Evolutionary conservation across 1,140 invertebrate genomes (phyloP).

Genomic region (Eriocheir sinensis): DNA sequence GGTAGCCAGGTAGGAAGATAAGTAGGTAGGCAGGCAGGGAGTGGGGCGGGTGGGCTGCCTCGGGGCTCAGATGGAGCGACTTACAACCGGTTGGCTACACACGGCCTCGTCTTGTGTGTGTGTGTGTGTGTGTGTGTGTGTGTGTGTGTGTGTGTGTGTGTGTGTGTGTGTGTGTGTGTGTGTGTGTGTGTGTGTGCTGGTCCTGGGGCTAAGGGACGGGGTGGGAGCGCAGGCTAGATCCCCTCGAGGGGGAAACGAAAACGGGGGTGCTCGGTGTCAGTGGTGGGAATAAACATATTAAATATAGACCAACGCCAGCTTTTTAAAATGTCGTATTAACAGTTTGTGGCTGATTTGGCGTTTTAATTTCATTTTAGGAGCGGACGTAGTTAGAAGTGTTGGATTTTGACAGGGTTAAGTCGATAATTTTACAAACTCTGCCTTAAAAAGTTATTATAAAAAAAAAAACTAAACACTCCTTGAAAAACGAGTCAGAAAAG

Average conservation of each 20-base stretch:
- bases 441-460: no score
- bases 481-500: no score
- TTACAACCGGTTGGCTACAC: conserved; percentile 63
- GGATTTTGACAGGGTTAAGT: no score
- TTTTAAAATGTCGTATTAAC: no score
- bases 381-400: no score
- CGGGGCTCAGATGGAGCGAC: conserved; percentile 41
- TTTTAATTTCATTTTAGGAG: no score
- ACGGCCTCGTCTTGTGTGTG: not conserved
- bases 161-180: conserved; percentile 47
- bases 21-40: no score
- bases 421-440: no score
- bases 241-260: not conserved
- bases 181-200: conserved; percentile 34
- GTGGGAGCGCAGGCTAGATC: not conserved
- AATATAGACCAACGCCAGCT: not conserved
- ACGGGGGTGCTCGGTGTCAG: not conserved
- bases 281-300: not conserved
- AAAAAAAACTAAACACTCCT: no score
- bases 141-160: conserved; percentile 51
- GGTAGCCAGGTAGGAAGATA: no score
- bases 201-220: not conserved
- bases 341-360: no score
- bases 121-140: not conserved
- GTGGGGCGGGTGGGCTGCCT: not conserved